These are phyloP conservation scores for Trichonephila inaurata DNA, from an alignment of 1,140 invertebrate genomes.

Conservation along the genomic window DNA sequence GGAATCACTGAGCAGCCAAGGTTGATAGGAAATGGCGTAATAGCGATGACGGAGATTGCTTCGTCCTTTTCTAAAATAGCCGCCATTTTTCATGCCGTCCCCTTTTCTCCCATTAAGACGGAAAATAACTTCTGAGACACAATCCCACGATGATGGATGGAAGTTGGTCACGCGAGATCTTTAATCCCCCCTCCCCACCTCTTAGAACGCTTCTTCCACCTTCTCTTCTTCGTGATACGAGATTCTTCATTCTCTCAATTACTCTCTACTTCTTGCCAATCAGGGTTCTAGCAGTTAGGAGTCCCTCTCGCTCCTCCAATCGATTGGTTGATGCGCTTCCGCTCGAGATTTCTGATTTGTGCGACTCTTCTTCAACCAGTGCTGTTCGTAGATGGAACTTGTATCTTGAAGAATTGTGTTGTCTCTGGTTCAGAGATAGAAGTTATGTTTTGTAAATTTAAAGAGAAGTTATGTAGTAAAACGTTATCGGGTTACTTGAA, in stretches of 20 bases:
- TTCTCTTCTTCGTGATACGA: not conserved
- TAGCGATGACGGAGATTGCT: constrained; percentile 50
- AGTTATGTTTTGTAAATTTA: not conserved
- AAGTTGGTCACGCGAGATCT: constrained; percentile 58
- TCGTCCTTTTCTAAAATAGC: constrained; percentile 47
- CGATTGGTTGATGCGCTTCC: constrained; percentile 11
- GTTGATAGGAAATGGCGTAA: constrained; percentile 60
- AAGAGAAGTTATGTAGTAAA: not conserved
- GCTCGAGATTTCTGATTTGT: constrained; percentile 63
- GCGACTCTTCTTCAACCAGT: constrained; percentile 50
- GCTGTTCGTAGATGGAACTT: constrained; percentile 1
- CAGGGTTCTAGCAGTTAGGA: constrained; percentile 26
- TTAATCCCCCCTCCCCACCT: not conserved
- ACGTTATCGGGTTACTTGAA: not conserved
- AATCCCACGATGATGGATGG: constrained; percentile 67
- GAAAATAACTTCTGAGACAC: constrained; percentile 53
- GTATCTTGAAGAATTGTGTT: not conserved
- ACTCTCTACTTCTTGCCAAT: constrained; percentile 60
- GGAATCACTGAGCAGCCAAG: constrained; percentile 52
- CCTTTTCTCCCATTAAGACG: constrained; percentile 2
- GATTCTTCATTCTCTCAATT: constrained; percentile 69
- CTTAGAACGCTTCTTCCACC: constrained; percentile 9
- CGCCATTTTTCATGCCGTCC: constrained; percentile 45
- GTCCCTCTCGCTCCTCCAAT: not conserved
- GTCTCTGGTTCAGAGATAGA: not conserved